Evolutionary conservation across 2,797 vertebrate species (phyloP).

Genomic region (Gymnoscopelus microlampas): DNA sequence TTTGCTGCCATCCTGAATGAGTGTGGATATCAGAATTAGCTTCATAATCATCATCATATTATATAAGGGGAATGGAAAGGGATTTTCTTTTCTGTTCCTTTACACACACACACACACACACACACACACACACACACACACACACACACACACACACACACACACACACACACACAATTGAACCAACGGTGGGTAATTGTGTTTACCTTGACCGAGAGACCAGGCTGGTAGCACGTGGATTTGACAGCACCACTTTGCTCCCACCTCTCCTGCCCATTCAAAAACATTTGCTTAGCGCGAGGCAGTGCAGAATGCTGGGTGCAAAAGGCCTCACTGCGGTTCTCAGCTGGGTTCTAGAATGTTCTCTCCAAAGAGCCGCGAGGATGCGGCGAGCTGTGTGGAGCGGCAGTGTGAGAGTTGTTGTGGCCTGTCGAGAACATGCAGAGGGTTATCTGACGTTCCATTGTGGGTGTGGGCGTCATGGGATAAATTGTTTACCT

Average conservation of each 20-base stretch:
- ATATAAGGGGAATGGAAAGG: too few species aligned
- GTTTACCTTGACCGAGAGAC: slow-evolving; percentile 1
- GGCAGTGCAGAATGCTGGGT: slow-evolving; percentile 10
- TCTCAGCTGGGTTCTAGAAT: slow-evolving; percentile 57
- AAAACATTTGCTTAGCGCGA: slow-evolving; percentile 38
- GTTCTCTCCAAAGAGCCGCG: slow-evolving; percentile 24
- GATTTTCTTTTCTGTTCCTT: too few species aligned
- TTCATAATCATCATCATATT: too few species aligned
- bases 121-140: too few species aligned
- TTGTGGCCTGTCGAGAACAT: not conserved
- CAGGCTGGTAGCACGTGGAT: not conserved
- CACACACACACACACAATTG: not conserved
- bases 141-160: not conserved
- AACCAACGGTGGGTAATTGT: not conserved
- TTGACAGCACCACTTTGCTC: slow-evolving; percentile 14
- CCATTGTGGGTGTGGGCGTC: not conserved
- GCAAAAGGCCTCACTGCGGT: slow-evolving; percentile 8
- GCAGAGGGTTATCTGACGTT: slow-evolving; percentile 1
- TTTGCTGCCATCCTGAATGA: too few species aligned
- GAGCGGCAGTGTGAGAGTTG: slow-evolving; percentile 1
- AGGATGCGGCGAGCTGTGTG: not conserved
- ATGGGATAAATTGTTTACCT: too few species aligned
- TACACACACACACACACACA: too few species aligned
- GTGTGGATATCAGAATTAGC: too few species aligned
- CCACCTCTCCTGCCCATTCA: slow-evolving; percentile 17